These are phyloP conservation scores for Recurvirostra avosetta DNA, from an alignment of 2,113 vertebrate genomes.

Conservation along the genomic window DNA sequence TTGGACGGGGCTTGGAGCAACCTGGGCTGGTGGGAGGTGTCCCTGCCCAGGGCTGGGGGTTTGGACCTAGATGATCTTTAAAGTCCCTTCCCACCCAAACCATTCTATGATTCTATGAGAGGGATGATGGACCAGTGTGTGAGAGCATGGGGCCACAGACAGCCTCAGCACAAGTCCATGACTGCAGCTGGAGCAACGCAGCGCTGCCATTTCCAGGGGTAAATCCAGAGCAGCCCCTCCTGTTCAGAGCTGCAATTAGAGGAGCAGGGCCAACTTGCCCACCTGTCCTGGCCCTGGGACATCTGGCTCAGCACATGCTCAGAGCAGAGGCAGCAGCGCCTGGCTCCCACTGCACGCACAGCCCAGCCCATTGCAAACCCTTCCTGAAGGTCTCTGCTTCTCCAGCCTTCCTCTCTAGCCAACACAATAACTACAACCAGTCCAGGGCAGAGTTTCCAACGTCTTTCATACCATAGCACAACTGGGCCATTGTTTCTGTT, in stretches of 20 bases:
- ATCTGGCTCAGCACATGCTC: not conserved
- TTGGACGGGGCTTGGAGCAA: too few relatives aligned
- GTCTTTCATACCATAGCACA: not conserved
- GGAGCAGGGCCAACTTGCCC: not conserved
- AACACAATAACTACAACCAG: not conserved
- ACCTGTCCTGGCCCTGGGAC: accelerated
- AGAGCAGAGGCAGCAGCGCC: not conserved
- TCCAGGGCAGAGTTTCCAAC: accelerated
- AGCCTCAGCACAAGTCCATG: not conserved
- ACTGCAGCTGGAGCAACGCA: not conserved
- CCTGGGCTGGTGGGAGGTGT: too few relatives aligned
- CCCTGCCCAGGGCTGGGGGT: too few relatives aligned
- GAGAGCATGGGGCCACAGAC: not conserved
- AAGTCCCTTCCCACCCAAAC: too few relatives aligned
- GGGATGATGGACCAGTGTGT: not conserved
- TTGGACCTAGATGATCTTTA: too few relatives aligned
- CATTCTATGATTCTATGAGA: too few relatives aligned
- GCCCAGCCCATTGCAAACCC: not conserved
- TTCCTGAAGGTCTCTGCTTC: not conserved
- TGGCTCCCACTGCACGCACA: not conserved
- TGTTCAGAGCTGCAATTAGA: not conserved
- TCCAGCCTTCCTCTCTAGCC: not conserved
- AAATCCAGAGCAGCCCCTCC: not conserved
- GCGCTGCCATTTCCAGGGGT: not conserved
- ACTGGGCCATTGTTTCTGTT: not conserved